Evolutionary conservation across 1,140 invertebrate genomes (phyloP).

Genomic region (Trinorchestia longiramus): DNA sequence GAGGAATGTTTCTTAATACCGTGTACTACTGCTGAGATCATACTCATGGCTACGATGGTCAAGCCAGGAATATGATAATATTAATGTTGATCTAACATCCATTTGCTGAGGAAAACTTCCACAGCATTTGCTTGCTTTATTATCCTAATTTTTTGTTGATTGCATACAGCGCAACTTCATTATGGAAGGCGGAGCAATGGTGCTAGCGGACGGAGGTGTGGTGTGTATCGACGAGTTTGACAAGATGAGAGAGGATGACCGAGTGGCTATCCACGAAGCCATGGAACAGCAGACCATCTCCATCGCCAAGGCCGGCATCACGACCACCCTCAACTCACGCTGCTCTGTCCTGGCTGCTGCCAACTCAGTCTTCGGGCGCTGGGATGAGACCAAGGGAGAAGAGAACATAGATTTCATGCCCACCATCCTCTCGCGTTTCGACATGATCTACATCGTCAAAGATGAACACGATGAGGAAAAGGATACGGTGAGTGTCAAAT

Average conservation of each 20-base stretch:
- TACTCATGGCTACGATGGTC: too few species aligned
- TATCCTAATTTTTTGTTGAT: slow-evolving; percentile 66
- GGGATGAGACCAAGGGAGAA: slow-evolving; percentile 98
- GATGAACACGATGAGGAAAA: slow-evolving; percentile 92
- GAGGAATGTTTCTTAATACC: too few species aligned
- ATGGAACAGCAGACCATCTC: slow-evolving; percentile 99
- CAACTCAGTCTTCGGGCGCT: slow-evolving; percentile 97
- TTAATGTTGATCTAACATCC: not conserved
- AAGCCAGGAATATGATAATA: too few species aligned
- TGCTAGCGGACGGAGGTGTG: slow-evolving; percentile 97
- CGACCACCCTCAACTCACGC: slow-evolving; percentile 96
- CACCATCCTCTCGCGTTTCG: slow-evolving; percentile 99
- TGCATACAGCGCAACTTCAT: slow-evolving; percentile 89
- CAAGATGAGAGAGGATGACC: slow-evolving; percentile 99
- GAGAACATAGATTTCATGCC: slow-evolving; percentile 99
- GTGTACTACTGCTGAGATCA: too few species aligned
- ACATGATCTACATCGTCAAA: slow-evolving; percentile 99
- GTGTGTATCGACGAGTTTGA: slow-evolving; percentile 99
- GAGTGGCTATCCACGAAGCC: slow-evolving; percentile 99
- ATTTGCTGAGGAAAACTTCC: not conserved
- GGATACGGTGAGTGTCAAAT: slow-evolving; percentile 80
- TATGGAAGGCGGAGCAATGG: slow-evolving; percentile 99
- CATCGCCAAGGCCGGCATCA: slow-evolving; percentile 99
- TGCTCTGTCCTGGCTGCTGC: slow-evolving; percentile 98
- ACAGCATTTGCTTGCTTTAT: not conserved